Conservation (phyloP, 1,140 invertebrate genomes). For the Gryllus bimaculatus region DNA sequence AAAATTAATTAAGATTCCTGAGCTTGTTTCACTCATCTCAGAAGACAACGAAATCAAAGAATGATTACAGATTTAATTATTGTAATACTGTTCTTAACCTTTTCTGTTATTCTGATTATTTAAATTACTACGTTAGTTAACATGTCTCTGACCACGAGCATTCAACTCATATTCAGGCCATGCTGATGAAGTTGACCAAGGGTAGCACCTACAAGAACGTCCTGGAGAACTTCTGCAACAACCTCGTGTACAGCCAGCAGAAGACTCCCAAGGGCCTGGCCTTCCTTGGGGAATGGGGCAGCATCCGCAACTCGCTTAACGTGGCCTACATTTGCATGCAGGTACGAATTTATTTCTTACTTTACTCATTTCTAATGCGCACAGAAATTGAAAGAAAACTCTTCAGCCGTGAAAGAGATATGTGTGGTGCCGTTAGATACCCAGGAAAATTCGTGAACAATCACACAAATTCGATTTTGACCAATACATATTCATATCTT, state of each 20-base stretch:
- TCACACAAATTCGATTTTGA: too few relatives aligned
- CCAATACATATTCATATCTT: too few relatives aligned
- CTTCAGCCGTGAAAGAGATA: too few relatives aligned
- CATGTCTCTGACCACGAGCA: not conserved
- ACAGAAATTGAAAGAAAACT: too few relatives aligned
- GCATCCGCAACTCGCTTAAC: conserved; percentile 30
- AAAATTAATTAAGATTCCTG: too few relatives aligned
- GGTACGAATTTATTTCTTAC: not conserved
- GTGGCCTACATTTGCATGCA: conserved; percentile 30
- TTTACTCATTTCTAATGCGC: not conserved
- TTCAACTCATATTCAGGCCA: conserved; percentile 18
- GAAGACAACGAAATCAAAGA: too few relatives aligned
- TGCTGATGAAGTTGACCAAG: conserved; percentile 24
- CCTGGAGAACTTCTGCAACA: conserved; percentile 28
- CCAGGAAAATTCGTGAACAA: too few relatives aligned
- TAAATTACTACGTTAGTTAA: not conserved
- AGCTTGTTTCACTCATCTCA: too few relatives aligned
- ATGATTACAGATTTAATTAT: too few relatives aligned
- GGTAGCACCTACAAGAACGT: conserved; percentile 25
- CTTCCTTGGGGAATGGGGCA: conserved; percentile 31
- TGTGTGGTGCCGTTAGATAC: too few relatives aligned
- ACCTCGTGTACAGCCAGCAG: conserved; percentile 23
- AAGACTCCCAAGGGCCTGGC: conserved; percentile 32
- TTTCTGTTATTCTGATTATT: not conserved
- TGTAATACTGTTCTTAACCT: too few relatives aligned